phyloP scores from a whole-genome alignment of 2,113 vertebrate species.

The Mobula birostris region DNA sequence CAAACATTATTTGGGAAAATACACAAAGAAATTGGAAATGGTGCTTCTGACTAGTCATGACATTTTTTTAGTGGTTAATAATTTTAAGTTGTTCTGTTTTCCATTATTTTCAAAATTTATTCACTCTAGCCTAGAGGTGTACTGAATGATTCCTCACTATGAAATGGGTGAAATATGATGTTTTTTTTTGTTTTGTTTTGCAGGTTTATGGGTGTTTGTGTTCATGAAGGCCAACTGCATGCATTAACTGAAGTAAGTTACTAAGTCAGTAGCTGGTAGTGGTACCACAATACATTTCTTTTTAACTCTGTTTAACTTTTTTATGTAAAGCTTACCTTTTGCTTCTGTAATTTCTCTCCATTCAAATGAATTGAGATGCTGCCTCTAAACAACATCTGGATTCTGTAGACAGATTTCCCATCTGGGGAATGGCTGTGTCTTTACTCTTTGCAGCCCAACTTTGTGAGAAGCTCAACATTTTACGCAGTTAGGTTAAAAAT shows the following conservation, averaged over 20 bases:
- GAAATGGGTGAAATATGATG: neutral
- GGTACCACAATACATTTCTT: no score
- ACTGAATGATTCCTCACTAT: neutral
- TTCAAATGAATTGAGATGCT: no score
- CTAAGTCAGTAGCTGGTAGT: neutral
- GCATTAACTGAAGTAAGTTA: constrained; percentile 90
- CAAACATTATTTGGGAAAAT: neutral
- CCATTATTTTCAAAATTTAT: no score
- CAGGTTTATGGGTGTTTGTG: constrained; percentile 97
- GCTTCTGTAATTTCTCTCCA: no score
- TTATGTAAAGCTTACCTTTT: no score
- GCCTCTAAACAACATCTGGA: no score
- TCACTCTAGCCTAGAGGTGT: neutral
- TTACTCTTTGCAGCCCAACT: no score
- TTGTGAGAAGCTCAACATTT: no score
- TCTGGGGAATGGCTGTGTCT: no score
- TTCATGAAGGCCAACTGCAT: constrained; percentile 93
- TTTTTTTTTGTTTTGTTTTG: constrained; percentile 45
- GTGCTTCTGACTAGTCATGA: neutral
- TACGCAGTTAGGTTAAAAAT: no score
- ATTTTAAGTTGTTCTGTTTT: neutral
- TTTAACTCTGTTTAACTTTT: no score
- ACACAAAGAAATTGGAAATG: neutral
- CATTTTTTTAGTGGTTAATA: neutral
- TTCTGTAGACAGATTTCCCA: no score